Conservation (phyloP, 2,888 invertebrate species). For the Carcina quercana region DNA sequence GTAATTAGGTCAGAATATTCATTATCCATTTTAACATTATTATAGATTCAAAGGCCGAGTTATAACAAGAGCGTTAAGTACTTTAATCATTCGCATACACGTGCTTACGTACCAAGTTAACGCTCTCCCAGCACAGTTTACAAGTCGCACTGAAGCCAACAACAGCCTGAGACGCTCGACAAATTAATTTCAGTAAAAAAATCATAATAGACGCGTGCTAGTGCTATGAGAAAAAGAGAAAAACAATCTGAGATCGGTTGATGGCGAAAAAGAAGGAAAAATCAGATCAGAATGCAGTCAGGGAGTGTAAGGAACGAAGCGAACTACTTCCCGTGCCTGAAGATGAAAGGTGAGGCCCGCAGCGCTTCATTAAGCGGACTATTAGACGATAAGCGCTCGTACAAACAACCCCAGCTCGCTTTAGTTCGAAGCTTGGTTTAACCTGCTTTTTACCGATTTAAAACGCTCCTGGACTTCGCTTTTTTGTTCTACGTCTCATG, state of each 20-base stretch:
- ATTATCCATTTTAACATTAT: no score
- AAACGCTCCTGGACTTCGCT: no score
- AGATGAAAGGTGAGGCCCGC: conserved; percentile 62
- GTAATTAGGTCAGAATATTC: no score
- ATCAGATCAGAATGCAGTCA: conserved; percentile 49
- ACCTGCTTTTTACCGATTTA: no score
- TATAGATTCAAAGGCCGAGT: no score
- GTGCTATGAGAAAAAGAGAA: no score
- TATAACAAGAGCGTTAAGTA: conserved; percentile 32
- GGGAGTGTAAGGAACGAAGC: conserved; percentile 52
- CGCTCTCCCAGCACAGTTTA: conserved; percentile 7
- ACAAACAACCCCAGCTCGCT: conserved; percentile 32
- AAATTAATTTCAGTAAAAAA: no score
- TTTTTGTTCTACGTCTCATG: no score
- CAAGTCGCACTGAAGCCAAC: conserved; percentile 3
- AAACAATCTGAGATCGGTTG: conserved; percentile 13
- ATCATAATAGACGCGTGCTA: no score
- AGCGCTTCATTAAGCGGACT: conserved; percentile 56
- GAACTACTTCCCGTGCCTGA: conserved; percentile 64
- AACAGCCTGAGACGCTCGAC: no score
- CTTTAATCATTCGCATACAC: conserved; percentile 46
- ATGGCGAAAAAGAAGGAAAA: conserved; percentile 63
- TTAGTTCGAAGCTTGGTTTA: no score
- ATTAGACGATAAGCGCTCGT: conserved; percentile 47
- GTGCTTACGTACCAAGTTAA: conserved; percentile 17